Evolutionary conservation across 2,797 vertebrate genomes (phyloP).

Genomic region (Chiloscyllium punctatum): DNA sequence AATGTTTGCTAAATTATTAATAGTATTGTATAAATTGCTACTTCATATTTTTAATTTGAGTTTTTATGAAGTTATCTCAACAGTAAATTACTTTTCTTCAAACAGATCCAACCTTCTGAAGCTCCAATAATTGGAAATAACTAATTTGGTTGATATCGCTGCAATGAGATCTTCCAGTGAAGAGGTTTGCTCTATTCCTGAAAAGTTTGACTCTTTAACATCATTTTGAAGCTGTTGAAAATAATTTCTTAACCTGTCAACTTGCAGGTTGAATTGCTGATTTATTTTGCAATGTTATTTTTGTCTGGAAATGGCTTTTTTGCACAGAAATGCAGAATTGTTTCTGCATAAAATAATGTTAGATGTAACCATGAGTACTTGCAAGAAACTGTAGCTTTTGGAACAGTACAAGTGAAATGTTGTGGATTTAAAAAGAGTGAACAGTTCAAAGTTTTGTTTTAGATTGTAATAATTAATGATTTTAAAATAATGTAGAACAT

Average conservation of each 20-base stretch:
- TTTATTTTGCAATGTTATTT: not conserved
- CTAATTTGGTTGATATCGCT: slow-evolving; percentile 38
- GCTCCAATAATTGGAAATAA: slow-evolving; percentile 57
- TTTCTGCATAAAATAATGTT: not conserved
- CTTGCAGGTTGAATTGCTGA: not conserved
- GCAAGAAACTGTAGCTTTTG: not conserved
- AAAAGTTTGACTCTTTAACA: slow-evolving; percentile 40
- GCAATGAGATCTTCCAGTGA: slow-evolving; percentile 28
- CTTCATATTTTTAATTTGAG: not conserved
- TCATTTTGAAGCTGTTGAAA: slow-evolving; percentile 50
- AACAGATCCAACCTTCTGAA: slow-evolving; percentile 44
- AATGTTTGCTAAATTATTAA: not conserved
- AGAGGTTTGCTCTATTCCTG: slow-evolving; percentile 44
- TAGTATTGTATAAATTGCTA: not conserved
- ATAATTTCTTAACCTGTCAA: not conserved
- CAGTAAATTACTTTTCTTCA: not conserved
- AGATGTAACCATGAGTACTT: not conserved
- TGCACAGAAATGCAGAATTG: slow-evolving; percentile 9
- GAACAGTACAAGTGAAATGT: not conserved
- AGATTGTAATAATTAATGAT: not conserved
- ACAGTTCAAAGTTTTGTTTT: not conserved
- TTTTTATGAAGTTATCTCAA: not conserved
- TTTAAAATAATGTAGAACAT: slow-evolving; percentile 19
- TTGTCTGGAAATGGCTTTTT: slow-evolving; percentile 25
- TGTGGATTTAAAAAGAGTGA: slow-evolving; percentile 2